phyloP scores from a whole-genome alignment of 2,113 vertebrate genomes.

The Pandion haliaetus region DNA sequence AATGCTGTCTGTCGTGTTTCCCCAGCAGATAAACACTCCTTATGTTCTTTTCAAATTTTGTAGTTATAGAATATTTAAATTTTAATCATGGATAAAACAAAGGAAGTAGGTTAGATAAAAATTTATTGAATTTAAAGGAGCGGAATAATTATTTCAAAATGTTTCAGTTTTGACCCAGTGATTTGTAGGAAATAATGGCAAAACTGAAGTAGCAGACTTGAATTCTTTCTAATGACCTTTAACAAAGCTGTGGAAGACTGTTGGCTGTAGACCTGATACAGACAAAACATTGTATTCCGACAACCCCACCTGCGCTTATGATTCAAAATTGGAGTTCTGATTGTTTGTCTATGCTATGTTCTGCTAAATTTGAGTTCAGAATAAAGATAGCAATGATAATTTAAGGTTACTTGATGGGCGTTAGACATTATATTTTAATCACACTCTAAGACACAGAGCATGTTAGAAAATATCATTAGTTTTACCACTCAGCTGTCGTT shows the following conservation, averaged over 20 bases:
- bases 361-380: background rate
- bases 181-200: background rate
- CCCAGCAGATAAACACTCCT: background rate
- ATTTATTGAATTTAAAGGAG: background rate
- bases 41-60: background rate
- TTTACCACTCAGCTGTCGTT: background rate
- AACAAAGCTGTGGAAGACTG: background rate
- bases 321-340: background rate
- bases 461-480: background rate
- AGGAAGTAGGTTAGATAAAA: background rate
- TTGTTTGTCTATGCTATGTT: background rate
- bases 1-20: background rate
- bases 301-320: background rate
- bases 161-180: background rate
- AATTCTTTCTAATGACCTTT: background rate
- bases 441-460: background rate
- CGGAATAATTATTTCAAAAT: background rate
- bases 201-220: background rate
- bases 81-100: background rate
- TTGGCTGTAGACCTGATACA: background rate
- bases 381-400: background rate
- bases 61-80: background rate
- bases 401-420: background rate
- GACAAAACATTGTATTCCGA: background rate
- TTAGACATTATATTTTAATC: background rate